phyloP scores from a whole-genome alignment of 2,113 vertebrate genomes.

The Charadrius vociferus region DNA sequence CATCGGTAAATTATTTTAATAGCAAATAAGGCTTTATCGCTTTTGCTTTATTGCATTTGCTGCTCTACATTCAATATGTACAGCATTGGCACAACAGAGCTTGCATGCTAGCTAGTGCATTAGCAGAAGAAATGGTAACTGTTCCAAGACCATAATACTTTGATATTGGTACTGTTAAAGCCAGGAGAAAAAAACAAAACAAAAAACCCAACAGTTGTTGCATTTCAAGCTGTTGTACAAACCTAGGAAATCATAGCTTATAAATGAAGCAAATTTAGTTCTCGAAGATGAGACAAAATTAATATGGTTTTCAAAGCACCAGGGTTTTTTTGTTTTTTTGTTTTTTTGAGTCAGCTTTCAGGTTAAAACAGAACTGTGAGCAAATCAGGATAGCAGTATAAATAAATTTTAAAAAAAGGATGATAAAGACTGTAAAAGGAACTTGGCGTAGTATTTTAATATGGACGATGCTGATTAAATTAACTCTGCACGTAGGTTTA shows the following conservation, averaged over 20 bases:
- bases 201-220: not conserved
- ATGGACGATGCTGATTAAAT: not conserved
- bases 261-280: not conserved
- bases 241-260: not conserved
- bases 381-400: not conserved
- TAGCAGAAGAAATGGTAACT: slow-evolving; percentile 16
- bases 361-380: not conserved
- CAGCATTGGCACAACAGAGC: slow-evolving; percentile 38
- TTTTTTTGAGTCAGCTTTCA: not conserved
- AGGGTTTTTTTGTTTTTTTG: not conserved
- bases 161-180: slow-evolving; percentile 15
- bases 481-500: not conserved
- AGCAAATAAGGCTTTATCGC: slow-evolving; percentile 48
- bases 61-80: slow-evolving; percentile 51
- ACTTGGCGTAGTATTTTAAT: not conserved
- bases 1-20: slow-evolving; percentile 36
- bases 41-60: slow-evolving; percentile 66
- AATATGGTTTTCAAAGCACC: not conserved
- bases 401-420: not conserved
- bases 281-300: not conserved
- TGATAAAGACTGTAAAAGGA: not conserved
- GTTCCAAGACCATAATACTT: slow-evolving; percentile 4
- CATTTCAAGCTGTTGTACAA: slow-evolving; percentile 4
- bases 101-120: slow-evolving; percentile 40
- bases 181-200: not conserved